Evolutionary conservation across 2,888 invertebrate genomes (phyloP), one percentile per base, ranked within the genome.

Genomic region (Eupelmus urozonus): DNA sequence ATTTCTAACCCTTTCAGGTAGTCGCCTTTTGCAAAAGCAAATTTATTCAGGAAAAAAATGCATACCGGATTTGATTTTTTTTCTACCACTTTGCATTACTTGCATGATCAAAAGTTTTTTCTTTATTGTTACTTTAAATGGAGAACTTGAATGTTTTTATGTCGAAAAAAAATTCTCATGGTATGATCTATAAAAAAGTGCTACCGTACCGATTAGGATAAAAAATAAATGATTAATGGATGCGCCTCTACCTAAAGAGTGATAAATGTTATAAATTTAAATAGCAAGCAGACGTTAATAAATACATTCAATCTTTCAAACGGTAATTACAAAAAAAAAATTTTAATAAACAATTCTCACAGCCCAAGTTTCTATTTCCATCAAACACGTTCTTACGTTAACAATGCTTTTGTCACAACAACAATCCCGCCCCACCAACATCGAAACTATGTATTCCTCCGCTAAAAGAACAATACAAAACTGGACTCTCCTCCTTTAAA

Each of bases 1-100:
- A 74, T 74, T 74, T n/a, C 25, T n/a, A 74, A 74, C 66, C 66
- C 74, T 55, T 42, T 66, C 74, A 74, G 65, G 65, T 65, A 66
- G 74, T 20, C 27, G 4, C 18, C 40, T 42, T 27, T 73, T 20
- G 63, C 74, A 42, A 59, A 74, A 57, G 57, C 13, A 74, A 74
- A 66, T 63, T 59, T 59, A 66, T 72, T 62, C 71, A 18, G 0
- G 71, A 25, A 62, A 62, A 71, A 72, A 62, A 51, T 23, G 16
- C 34, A 13, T 7, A 53, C n/a, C 51, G 40, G 51, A 40, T 70
- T 60, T 16, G 34, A 34, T 49, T 45, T 45, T 66, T 73, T 73
- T 4, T 59, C 11, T 29, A 4, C 23, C n/a, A 7, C 16, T 18
- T 23, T 74, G n/a, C 1, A 23, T 9, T 45, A 29, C 42, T 16